phyloP scores from a whole-genome alignment of 2,113 vertebrate genomes.

The Amphiprion percula region DNA sequence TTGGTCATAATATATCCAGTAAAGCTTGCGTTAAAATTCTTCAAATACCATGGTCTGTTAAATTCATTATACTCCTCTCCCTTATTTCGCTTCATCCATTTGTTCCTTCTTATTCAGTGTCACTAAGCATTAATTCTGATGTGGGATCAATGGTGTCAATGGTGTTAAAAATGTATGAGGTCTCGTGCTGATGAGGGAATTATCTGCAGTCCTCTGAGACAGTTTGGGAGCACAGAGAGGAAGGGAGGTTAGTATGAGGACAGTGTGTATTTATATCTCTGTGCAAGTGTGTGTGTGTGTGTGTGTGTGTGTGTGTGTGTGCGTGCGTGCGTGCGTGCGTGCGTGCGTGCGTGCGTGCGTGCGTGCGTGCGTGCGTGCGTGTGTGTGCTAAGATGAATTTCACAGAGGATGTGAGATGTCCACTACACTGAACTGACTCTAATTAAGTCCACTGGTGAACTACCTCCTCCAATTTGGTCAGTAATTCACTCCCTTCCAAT shows the following conservation, averaged over 20 bases:
- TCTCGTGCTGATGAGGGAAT: constrained; percentile 36
- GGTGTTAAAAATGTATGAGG: constrained; percentile 50
- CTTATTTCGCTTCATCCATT: neutral
- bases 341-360: neutral
- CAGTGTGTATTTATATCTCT: neutral
- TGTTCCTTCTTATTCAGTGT: neutral
- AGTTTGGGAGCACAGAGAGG: constrained; percentile 31
- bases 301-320: neutral
- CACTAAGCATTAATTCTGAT: constrained; percentile 14
- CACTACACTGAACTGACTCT: constrained; percentile 24
- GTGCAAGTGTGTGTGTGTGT: neutral
- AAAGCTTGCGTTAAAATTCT: constrained; percentile 6
- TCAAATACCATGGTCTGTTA: neutral
- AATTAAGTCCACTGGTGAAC: constrained; percentile 15
- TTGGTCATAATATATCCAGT: neutral
- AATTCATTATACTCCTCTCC: neutral
- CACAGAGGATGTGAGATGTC: constrained; percentile 25
- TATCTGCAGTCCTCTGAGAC: constrained; percentile 39
- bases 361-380: neutral
- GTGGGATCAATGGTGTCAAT: constrained; percentile 36
- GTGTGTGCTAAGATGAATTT: constrained; percentile 7
- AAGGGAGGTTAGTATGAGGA: constrained; percentile 36
- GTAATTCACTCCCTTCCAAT: neutral
- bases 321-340: neutral
- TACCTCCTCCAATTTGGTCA: neutral